These are phyloP conservation scores for Drosophila bocki DNA, from an alignment of 1,140 invertebrate species.

Conservation along the genomic window DNA sequence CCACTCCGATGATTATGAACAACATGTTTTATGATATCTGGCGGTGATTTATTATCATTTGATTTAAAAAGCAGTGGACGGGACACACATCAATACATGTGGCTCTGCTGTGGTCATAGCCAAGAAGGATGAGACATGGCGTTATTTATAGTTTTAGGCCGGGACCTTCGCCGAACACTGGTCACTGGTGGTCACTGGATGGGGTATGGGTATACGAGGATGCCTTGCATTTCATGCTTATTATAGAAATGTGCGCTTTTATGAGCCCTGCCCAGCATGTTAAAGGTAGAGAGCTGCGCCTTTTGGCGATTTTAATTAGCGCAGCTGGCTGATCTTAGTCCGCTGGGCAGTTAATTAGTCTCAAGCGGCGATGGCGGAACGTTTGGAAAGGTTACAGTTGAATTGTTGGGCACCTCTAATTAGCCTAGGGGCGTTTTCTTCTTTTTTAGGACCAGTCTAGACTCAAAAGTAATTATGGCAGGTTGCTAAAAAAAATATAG, in stretches of 20 bases:
- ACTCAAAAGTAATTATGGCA: slow-evolving; percentile 1
- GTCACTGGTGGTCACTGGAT: slow-evolving; percentile 2
- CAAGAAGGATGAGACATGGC: slow-evolving; percentile 47
- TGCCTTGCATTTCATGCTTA: slow-evolving; percentile 71
- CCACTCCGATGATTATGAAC: slow-evolving; percentile 64
- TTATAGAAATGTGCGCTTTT: slow-evolving; percentile 78
- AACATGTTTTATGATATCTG: slow-evolving; percentile 85
- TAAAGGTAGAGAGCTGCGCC: slow-evolving; percentile 47
- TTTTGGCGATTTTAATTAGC: slow-evolving; percentile 76
- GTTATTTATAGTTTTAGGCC: slow-evolving; percentile 79
- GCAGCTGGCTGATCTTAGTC: slow-evolving; percentile 37
- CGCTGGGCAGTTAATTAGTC: slow-evolving; percentile 55
- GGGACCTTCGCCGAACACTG: slow-evolving; percentile 19
- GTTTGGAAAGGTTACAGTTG: slow-evolving; percentile 54
- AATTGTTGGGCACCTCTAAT: slow-evolving; percentile 18
- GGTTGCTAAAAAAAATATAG: neutral
- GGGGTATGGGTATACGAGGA: slow-evolving; percentile 13
- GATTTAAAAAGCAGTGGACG: slow-evolving; percentile 85
- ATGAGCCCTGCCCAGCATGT: slow-evolving; percentile 64
- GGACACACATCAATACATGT: slow-evolving; percentile 79
- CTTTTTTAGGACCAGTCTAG: slow-evolving; percentile 9
- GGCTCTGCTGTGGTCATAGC: slow-evolving; percentile 36
- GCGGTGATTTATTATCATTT: slow-evolving; percentile 85
- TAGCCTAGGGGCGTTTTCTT: slow-evolving; percentile 15
- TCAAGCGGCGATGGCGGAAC: slow-evolving; percentile 24